Percentiles rank a stretch among this genome's conserved stretches.
Evolutionary conservation across 2,797 vertebrate species (phyloP).

Genomic region (Acrossocheilus fasciatus): DNA sequence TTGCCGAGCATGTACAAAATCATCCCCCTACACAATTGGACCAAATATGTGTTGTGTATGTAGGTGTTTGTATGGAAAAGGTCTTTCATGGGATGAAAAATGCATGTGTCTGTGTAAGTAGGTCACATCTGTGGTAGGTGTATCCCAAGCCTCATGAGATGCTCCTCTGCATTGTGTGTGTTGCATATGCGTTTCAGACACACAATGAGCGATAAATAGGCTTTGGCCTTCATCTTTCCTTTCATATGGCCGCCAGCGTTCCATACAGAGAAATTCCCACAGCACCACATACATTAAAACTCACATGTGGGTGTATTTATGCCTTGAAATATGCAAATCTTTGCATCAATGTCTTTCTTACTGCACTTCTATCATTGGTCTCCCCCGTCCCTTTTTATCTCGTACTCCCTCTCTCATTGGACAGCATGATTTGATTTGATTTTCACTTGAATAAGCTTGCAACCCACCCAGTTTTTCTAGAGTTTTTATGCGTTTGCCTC

Average conservation of each 20-base stretch:
- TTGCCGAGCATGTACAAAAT: slow-evolving; percentile 6
- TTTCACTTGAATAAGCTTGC: slow-evolving; percentile 17
- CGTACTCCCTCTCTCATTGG: slow-evolving; percentile 19
- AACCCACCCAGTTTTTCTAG: slow-evolving; percentile 13
- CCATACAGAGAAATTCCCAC: slow-evolving; percentile 38
- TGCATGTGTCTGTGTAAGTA: slow-evolving; percentile 57
- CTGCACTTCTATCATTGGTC: slow-evolving; percentile 16
- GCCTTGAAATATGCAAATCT: slow-evolving; percentile 42
- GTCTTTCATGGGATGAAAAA: slow-evolving; percentile 43
- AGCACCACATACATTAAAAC: slow-evolving; percentile 36
- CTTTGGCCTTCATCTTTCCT: slow-evolving; percentile 46
- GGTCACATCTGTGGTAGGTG: slow-evolving; percentile 61
- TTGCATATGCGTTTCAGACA: slow-evolving; percentile 39
- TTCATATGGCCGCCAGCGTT: slow-evolving; percentile 37
- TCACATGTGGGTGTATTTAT: slow-evolving; percentile 46
- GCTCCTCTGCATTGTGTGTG: slow-evolving; percentile 34
- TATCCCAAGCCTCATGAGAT: slow-evolving; percentile 49
- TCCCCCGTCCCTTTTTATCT: slow-evolving; percentile 15
- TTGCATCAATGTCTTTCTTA: slow-evolving; percentile 40
- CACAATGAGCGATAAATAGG: slow-evolving; percentile 52
- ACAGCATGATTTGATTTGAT: slow-evolving; percentile 28
- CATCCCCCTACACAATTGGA: slow-evolving; percentile 20
- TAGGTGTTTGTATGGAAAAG: slow-evolving; percentile 39
- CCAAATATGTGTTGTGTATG: slow-evolving; percentile 23
- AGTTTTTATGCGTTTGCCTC: slow-evolving; percentile 11